These are phyloP conservation scores for Strigamia crassipes DNA, from an alignment of 2,888 invertebrate genomes.

Conservation along the genomic window DNA sequence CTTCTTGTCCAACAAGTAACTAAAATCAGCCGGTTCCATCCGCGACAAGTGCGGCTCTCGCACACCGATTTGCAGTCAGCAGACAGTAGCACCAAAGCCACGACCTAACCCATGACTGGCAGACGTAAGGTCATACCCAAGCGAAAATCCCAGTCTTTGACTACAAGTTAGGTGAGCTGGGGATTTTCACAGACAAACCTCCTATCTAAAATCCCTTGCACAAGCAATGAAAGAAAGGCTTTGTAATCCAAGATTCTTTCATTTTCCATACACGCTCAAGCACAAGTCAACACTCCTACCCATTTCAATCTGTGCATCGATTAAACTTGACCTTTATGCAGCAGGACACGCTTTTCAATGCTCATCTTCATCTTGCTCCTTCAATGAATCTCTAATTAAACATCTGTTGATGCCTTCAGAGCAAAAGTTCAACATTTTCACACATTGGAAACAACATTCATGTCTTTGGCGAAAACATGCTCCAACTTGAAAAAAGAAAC, in stretches of 20 bases:
- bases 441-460: neutral
- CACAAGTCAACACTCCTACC: neutral
- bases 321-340: slow-evolving; percentile 1
- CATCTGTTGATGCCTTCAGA: slow-evolving; percentile 11
- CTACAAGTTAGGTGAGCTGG: neutral
- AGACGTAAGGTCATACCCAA: neutral
- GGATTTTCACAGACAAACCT: neutral
- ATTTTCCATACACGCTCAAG: too few species aligned
- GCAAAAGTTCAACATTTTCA: neutral
- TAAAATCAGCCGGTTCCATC: neutral
- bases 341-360: neutral
- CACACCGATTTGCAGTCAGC: slow-evolving; percentile 27
- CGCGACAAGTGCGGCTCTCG: neutral
- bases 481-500: too few species aligned
- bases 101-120: slow-evolving; percentile 20
- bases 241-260: neutral
- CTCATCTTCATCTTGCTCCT: neutral
- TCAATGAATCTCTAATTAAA: slow-evolving; percentile 32
- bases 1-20: neutral
- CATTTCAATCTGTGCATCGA: slow-evolving; percentile 24
- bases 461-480: neutral
- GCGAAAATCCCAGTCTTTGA: neutral
- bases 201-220: neutral
- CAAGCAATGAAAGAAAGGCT: neutral
- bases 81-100: slow-evolving; percentile 22